A percentile compares a stretch with the other conserved stretches of the same genome.
phyloP scores from a whole-genome alignment of 2,888 invertebrate genomes.

The Imbricaverruca yamaguchii region DNA sequence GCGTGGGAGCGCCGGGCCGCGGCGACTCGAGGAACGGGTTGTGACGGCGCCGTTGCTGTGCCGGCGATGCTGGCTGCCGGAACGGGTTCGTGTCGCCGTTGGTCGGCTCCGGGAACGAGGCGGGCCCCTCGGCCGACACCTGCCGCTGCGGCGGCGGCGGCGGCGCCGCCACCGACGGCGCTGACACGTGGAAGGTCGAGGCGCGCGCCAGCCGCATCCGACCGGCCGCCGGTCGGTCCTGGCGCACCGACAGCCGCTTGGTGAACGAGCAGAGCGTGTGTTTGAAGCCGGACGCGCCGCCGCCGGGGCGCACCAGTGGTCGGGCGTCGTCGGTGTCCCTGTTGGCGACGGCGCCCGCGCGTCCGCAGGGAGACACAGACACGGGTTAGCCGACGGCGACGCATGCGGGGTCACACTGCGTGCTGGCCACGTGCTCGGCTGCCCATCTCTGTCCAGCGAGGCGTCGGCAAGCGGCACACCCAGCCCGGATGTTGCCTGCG shows the following conservation, averaged over 20 bases:
- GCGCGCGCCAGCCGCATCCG: not conserved
- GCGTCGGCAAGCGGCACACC: not conserved
- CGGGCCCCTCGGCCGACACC: not conserved
- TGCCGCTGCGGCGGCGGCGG: not conserved
- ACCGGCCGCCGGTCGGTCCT: not conserved
- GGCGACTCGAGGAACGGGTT: slow-evolving; percentile 19
- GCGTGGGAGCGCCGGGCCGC: slow-evolving; percentile 8
- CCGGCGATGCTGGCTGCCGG: slow-evolving; percentile 2
- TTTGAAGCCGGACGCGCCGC: not conserved
- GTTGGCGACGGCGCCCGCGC: not conserved
- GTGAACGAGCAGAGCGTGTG: not conserved
- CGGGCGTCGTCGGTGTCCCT: not conserved
- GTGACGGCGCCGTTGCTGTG: not conserved
- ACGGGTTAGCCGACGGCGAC: not conserved
- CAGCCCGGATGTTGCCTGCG: not conserved
- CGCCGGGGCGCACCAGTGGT: not conserved
- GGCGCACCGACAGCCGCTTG: slow-evolving; percentile 15
- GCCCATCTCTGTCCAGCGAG: not conserved
- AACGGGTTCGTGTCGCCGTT: slow-evolving; percentile 2
- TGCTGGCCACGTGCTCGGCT: not conserved
- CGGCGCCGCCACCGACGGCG: not conserved
- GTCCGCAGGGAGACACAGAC: slow-evolving; percentile 3
- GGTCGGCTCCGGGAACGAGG: not conserved
- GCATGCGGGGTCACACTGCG: not conserved
- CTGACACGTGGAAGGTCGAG: slow-evolving; percentile 5